Evolutionary conservation across 1,140 invertebrate species (phyloP), one percentile per base, ranked within the genome.

Genomic region (Palaemon carinicauda): DNA sequence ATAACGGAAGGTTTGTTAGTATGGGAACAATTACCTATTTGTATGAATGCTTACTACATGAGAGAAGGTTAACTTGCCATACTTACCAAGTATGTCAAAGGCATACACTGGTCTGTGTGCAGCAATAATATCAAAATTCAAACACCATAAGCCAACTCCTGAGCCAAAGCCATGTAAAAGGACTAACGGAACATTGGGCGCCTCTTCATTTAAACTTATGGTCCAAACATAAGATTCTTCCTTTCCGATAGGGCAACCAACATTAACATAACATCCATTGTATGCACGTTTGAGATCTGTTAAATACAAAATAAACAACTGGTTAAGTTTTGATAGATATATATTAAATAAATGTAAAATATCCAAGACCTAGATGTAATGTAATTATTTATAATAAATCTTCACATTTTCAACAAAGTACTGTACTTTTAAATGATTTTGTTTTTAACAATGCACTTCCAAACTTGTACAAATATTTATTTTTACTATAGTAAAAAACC

Each of bases 81-180:
- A 77, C 89, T 81, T 69, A 95, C 95, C 97, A 82, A 99, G 92
- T 84, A 98, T 91, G 92, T 99, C 98, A 90, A 99, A 95, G 1
- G 97, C 97, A 92, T 99, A 98, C 0, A 99, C 95, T 0, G 97
- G 96, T 88, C 98, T 92, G 3, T 95, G 93, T 29, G 93, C 92
- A 3, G 96, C 95, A 17, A 98, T 92, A 1, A 94, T 91, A 91
- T 98, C 96, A 7, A 98, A 92, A 92, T 99, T 99, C 82, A 97
- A 93, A 84, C 95, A 95, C 98, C 98, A 99, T 17, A 99, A 92
- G 0, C 96, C 98, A 53, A 98, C 94, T 7, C 97, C 98, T 2
- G 97, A 95, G n/a, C 96, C 98, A 90, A 99, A 94, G 1, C 98
- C 98, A 92, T 99, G 98, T 14, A 99, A 91, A 89, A 99, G 90